Evolutionary conservation across 2,113 vertebrate genomes (phyloP), one percentile per base, ranked within the genome.

Genomic region (Scartelaos histophorus): DNA sequence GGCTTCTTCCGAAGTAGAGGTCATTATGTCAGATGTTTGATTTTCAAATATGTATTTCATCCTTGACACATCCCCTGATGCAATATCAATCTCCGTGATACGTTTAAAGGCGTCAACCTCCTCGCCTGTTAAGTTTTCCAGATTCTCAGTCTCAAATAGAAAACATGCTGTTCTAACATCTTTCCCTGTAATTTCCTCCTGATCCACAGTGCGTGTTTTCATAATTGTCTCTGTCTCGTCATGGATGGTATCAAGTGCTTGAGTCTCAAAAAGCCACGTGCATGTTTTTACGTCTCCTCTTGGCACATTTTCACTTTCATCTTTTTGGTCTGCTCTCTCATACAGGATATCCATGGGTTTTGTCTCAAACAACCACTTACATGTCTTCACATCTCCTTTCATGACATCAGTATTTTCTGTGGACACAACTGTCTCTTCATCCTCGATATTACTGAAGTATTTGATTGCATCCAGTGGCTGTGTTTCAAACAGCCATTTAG

Each of bases 401-500:
- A 96, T 78, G 66, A 93, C 81, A 13, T 96, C 94, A 35, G 67
- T 66, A 49, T 35, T 83, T 67, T 90, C 74, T 51, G 80, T 90
- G 62, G 71, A 74, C 12, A 0, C 75, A 66, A 87, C 78, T 65
- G 24, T 88, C 85, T 95, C 95, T 76, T 92, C 93, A 80, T 95
- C 95, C 82, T 95, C 95, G 45, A 88, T 78, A 43, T 95, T 93
- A 70, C 91, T 95, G 77, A 95, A 95, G 85, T 95, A 93, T 85
- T 96, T 96, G 71, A 98, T 96, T 4, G 93, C 92, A 86, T 98
- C 96, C 66, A 98, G 93, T 78, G 96, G 94, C 81, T 97, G 96
- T 4, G 96, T 98, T 93, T 98, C 96, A 93, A 98, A 98, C 46
- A 98, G 87, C 96, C 96, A 98, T 80, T 96, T 97, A 35, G 95